Conservation (phyloP, 1,140 invertebrate species). For the Anthonomus grandis region DNA sequence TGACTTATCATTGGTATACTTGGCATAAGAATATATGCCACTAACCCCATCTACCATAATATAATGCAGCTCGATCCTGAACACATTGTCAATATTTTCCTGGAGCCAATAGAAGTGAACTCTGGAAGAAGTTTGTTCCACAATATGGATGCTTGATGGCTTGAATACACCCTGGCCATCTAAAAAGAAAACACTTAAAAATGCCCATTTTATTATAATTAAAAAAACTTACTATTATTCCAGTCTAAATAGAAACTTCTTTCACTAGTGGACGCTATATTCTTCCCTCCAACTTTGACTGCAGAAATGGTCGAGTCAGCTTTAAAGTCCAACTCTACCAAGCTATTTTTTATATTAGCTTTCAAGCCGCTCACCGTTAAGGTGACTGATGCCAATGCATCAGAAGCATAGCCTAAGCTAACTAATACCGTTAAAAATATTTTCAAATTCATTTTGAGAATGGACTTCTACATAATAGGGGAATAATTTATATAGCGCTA, state of each 20-base stretch:
- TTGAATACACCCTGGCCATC: slow-evolving; percentile 4
- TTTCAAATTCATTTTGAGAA: too few relatives aligned
- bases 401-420: too few relatives aligned
- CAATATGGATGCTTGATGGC: slow-evolving; percentile 4
- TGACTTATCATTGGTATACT: slow-evolving; percentile 3
- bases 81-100: slow-evolving; percentile 5
- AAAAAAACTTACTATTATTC: neutral
- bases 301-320: neutral
- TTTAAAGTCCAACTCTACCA: neutral
- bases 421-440: too few relatives aligned
- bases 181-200: neutral
- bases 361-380: neutral
- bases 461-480: too few relatives aligned
- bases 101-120: slow-evolving; percentile 11
- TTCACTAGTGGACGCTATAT: neutral
- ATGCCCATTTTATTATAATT: neutral
- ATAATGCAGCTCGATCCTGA: slow-evolving; percentile 6
- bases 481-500: too few relatives aligned
- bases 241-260: neutral
- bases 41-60: slow-evolving; percentile 1
- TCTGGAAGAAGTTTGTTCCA: neutral
- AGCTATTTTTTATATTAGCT: neutral
- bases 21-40: slow-evolving; percentile 5
- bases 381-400: too few relatives aligned
- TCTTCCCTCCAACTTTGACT: neutral